Percentiles rank a stretch among this genome's conserved stretches.
phyloP scores from a whole-genome alignment of 2,888 invertebrate species.

The Auanema sp. region DNA sequence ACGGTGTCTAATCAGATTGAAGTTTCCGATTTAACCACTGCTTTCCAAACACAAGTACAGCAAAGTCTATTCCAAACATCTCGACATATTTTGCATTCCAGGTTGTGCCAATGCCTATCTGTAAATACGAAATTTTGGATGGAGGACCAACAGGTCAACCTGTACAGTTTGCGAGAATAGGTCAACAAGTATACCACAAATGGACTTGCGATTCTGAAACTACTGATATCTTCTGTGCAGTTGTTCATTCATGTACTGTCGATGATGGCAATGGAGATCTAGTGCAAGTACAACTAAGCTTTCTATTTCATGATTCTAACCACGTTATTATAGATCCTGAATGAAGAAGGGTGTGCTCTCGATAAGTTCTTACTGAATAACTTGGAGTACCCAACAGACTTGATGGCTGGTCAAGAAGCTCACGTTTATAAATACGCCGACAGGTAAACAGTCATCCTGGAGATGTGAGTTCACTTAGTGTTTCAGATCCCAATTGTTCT shows the following conservation, averaged over 20 bases:
- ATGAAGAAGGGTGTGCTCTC: slow-evolving; percentile 49
- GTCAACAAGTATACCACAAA: slow-evolving; percentile 55
- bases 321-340: slow-evolving; percentile 26
- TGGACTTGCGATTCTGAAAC: slow-evolving; percentile 57
- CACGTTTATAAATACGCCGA: slow-evolving; percentile 62
- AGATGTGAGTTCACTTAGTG: not conserved
- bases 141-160: slow-evolving; percentile 55
- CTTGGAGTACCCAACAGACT: slow-evolving; percentile 57
- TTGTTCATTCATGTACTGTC: slow-evolving; percentile 57
- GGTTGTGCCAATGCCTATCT: slow-evolving; percentile 57
- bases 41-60: slow-evolving; percentile 22
- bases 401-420: slow-evolving; percentile 57
- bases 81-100: not conserved
- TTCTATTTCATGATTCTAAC: not conserved
- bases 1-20: slow-evolving; percentile 53
- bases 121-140: slow-evolving; percentile 55
- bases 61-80: not conserved
- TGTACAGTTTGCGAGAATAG: slow-evolving; percentile 53
- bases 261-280: slow-evolving; percentile 57
- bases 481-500: slow-evolving; percentile 47
- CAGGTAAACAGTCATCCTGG: slow-evolving; percentile 4
- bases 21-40: slow-evolving; percentile 57
- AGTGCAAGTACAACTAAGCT: slow-evolving; percentile 26
- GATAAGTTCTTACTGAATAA: slow-evolving; percentile 57
- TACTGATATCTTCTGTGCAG: slow-evolving; percentile 55